Percentiles rank a stretch among this genome's conserved stretches.
Conservation (phyloP, 2,797 vertebrate genomes). For the Parambassis ranga region DNA sequence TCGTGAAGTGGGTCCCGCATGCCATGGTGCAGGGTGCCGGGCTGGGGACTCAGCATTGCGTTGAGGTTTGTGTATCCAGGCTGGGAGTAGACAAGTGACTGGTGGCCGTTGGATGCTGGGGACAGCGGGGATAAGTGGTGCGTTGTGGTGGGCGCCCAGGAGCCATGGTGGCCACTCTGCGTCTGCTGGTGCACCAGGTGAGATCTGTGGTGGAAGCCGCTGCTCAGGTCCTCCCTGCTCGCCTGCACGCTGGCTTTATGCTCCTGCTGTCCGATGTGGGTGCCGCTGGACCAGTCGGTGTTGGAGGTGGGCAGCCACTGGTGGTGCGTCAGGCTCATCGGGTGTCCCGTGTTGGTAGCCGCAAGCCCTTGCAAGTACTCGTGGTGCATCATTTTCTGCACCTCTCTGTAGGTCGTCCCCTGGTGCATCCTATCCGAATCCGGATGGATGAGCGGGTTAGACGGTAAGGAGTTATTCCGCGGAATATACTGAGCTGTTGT, state of each 20-base stretch:
- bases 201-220: slow-evolving; percentile 90
- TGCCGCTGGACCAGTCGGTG: slow-evolving; percentile 90
- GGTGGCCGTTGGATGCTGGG: slow-evolving; percentile 88
- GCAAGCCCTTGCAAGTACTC: slow-evolving; percentile 95
- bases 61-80: slow-evolving; percentile 91
- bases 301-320: slow-evolving; percentile 94
- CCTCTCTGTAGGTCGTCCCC: slow-evolving; percentile 96
- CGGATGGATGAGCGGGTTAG: slow-evolving; percentile 94
- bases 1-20: slow-evolving; percentile 93
- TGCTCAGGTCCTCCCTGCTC: slow-evolving; percentile 86
- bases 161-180: slow-evolving; percentile 84
- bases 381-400: slow-evolving; percentile 99
- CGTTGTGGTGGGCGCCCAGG: slow-evolving; percentile 88
- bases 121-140: slow-evolving; percentile 95
- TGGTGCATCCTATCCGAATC: slow-evolving; percentile 95
- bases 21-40: slow-evolving; percentile 89
- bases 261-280: slow-evolving; percentile 85
- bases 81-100: slow-evolving; percentile 94
- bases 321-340: slow-evolving; percentile 94
- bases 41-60: slow-evolving; percentile 92
- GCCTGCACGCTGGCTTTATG: slow-evolving; percentile 85
- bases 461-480: slow-evolving; percentile 89
- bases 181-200: slow-evolving; percentile 94
- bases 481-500: slow-evolving; percentile 97
- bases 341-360: slow-evolving; percentile 92